phyloP scores from a whole-genome alignment of 2,113 vertebrate genomes.

The Herpetotheres cachinnans region DNA sequence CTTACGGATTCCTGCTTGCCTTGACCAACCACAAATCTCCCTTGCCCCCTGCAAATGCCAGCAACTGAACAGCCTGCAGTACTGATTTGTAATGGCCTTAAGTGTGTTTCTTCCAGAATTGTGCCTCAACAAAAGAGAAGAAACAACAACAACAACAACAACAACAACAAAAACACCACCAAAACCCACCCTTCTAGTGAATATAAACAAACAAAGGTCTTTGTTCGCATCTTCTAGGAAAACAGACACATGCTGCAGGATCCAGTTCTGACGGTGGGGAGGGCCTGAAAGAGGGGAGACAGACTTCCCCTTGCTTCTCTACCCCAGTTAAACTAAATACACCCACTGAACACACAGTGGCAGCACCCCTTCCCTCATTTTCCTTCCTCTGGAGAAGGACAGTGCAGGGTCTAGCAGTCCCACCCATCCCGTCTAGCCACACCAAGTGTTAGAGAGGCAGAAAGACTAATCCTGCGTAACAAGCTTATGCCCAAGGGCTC shows the following conservation, averaged over 20 bases:
- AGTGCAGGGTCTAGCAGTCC: not conserved
- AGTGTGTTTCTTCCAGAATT: not conserved
- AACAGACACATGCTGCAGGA: not conserved
- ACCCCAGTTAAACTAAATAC: not conserved
- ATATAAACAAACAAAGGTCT: not conserved
- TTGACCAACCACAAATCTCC: not conserved
- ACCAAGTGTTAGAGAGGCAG: not conserved
- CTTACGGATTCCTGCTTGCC: not conserved
- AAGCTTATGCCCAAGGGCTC: accelerated
- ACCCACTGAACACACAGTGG: not conserved
- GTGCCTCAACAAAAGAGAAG: not conserved
- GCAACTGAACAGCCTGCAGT: not conserved
- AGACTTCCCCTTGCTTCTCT: not conserved
- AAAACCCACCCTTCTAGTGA: not conserved
- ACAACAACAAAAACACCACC: not conserved
- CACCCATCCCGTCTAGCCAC: too few relatives aligned
- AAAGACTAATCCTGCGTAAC: not conserved
- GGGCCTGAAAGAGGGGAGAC: too few relatives aligned
- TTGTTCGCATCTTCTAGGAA: not conserved
- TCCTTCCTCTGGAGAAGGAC: not conserved
- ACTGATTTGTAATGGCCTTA: not conserved
- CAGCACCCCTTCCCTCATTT: not conserved
- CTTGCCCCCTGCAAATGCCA: not conserved
- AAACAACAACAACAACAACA: not conserved
- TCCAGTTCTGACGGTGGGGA: not conserved